Percentiles rank a stretch among this genome's conserved stretches.
Conservation (phyloP, 2,888 invertebrate species). For the Cordylochernes scorpioides region DNA sequence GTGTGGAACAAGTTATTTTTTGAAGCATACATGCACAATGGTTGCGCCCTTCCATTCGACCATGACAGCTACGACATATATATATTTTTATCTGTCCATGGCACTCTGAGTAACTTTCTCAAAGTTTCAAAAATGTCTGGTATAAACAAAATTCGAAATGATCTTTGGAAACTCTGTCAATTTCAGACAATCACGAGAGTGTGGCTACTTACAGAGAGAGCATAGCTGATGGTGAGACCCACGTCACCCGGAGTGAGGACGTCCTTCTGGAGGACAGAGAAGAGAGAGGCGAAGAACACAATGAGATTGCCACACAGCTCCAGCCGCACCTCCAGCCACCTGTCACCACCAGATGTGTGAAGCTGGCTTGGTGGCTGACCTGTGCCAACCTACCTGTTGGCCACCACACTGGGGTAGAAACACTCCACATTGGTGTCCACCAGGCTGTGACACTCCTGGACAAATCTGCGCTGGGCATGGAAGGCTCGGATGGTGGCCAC, state of each 20-base stretch:
- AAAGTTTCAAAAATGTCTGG: too few relatives aligned
- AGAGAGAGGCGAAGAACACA: conserved; percentile 74
- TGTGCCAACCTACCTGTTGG: conserved; percentile 27
- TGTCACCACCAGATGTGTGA: conserved; percentile 7
- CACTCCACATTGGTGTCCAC: conserved; percentile 24
- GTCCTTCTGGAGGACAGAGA: conserved; percentile 55
- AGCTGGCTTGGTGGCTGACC: too few relatives aligned
- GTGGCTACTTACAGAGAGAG: conserved; percentile 20
- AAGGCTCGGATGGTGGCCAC: conserved; percentile 7
- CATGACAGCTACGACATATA: too few relatives aligned
- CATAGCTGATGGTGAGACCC: conserved; percentile 27
- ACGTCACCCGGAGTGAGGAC: conserved; percentile 38
- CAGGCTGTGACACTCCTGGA: conserved; percentile 23
- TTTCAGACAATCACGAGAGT: too few relatives aligned
- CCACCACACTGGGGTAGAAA: conserved; percentile 15
- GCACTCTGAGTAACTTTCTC: too few relatives aligned
- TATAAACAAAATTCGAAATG: too few relatives aligned
- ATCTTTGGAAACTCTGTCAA: too few relatives aligned
- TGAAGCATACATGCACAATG: too few relatives aligned
- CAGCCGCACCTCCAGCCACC: conserved; percentile 72
- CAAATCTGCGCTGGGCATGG: conserved; percentile 17
- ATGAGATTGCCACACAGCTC: conserved; percentile 91
- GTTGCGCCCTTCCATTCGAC: too few relatives aligned
- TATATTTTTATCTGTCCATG: too few relatives aligned
- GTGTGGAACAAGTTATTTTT: too few relatives aligned